These are phyloP conservation scores for Idris sp. DNA, from an alignment of 1,140 invertebrate species.

Conservation along the genomic window DNA sequence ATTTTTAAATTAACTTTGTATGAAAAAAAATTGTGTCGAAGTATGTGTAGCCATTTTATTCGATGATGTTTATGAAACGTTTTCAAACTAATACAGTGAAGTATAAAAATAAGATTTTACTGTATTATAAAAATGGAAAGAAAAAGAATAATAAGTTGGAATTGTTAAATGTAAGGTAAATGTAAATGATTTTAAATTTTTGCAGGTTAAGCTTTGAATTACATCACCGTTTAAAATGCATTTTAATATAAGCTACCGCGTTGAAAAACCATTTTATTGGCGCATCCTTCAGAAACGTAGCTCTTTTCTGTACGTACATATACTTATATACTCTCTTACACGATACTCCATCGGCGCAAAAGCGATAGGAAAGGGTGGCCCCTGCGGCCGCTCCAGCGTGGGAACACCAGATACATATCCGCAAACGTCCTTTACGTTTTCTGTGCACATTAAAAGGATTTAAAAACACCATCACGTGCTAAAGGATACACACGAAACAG, in stretches of 20 bases:
- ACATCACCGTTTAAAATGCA: slow-evolving; percentile 46
- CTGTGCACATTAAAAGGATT: slow-evolving; percentile 58
- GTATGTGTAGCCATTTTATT: slow-evolving; percentile 28
- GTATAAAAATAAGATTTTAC: not conserved
- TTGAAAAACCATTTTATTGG: slow-evolving; percentile 65
- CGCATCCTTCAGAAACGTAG: slow-evolving; percentile 70
- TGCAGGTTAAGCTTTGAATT: slow-evolving; percentile 50
- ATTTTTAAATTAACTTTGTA: too few species aligned
- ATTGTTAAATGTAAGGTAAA: too few species aligned
- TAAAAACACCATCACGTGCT: slow-evolving; percentile 53
- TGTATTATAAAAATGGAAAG: too few species aligned
- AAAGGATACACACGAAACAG: slow-evolving; percentile 44
- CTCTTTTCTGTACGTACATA: slow-evolving; percentile 66
- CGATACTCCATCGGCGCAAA: slow-evolving; percentile 69
- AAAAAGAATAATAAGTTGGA: too few species aligned
- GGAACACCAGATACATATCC: slow-evolving; percentile 72
- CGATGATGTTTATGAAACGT: slow-evolving; percentile 17
- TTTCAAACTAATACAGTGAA: slow-evolving; percentile 7
- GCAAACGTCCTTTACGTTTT: slow-evolving; percentile 67
- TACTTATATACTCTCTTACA: slow-evolving; percentile 69
- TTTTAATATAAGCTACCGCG: slow-evolving; percentile 58
- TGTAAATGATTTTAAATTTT: slow-evolving; percentile 44
- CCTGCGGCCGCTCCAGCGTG: slow-evolving; percentile 74
- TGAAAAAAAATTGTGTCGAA: not conserved
- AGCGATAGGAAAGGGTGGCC: slow-evolving; percentile 75